phyloP scores from a whole-genome alignment of 2,797 vertebrate genomes.

The Pantherophis vulpinus region DNA sequence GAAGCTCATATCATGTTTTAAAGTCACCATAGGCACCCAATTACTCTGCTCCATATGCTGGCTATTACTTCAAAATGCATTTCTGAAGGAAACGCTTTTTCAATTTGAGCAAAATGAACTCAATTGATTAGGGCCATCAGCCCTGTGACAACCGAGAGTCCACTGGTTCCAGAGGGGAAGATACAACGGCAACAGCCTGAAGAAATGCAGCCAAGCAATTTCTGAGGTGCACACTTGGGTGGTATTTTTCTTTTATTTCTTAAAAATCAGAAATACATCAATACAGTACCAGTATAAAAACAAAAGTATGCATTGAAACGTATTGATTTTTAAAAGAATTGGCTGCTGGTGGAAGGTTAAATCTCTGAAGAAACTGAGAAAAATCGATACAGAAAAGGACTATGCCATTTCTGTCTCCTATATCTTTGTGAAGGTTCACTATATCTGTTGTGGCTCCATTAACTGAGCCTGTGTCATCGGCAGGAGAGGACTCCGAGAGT shows the following conservation, averaged over 20 bases:
- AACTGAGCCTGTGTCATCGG: too few species aligned
- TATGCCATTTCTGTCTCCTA: not conserved
- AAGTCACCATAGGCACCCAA: not conserved
- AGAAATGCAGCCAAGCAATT: not conserved
- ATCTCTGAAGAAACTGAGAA: not conserved
- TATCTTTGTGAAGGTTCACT: not conserved
- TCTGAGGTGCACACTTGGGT: not conserved
- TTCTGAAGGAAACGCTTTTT: not conserved
- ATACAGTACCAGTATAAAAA: not conserved
- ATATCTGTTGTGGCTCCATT: too few species aligned
- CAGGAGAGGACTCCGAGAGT: too few species aligned
- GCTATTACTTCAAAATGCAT: not conserved
- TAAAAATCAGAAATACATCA: not conserved
- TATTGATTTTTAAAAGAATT: not conserved
- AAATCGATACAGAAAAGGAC: not conserved
- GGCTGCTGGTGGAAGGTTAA: not conserved
- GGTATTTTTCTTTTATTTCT: not conserved
- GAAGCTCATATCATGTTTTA: not conserved
- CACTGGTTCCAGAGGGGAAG: not conserved
- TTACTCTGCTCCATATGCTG: not conserved
- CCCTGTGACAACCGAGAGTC: not conserved
- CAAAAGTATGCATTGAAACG: not conserved
- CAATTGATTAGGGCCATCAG: not conserved
- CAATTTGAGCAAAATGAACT: constrained; percentile 4
- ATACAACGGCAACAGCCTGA: not conserved